These are phyloP conservation scores for Okapia johnstoni DNA, from an alignment of 2,113 vertebrate species.

Conservation along the genomic window DNA sequence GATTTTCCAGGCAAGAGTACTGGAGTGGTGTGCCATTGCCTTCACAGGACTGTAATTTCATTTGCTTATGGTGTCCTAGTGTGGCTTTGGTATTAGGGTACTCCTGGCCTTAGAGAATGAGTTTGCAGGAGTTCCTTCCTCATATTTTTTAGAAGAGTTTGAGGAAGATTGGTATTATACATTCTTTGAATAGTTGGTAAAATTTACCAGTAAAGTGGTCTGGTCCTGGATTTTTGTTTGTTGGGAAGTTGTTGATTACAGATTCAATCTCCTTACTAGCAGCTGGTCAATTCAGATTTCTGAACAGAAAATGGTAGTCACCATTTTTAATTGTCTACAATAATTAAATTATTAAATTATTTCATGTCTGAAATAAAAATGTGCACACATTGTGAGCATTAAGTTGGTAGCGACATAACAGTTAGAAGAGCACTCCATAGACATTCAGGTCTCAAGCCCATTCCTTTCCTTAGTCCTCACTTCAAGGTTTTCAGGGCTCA, in stretches of 20 bases:
- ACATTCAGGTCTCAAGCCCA: neutral
- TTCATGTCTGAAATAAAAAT: slow-evolving; percentile 16
- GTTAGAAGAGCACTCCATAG: neutral
- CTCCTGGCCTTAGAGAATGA: neutral
- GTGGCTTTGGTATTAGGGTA: neutral
- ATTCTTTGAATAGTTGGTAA: neutral
- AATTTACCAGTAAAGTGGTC: neutral
- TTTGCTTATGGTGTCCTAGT: neutral
- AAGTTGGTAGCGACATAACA: neutral
- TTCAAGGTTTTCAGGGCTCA: neutral
- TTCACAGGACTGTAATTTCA: neutral
- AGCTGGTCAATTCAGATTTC: neutral
- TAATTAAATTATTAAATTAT: slow-evolving; percentile 49
- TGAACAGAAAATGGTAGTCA: neutral
- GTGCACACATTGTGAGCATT: neutral
- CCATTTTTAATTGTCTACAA: slow-evolving; percentile 30
- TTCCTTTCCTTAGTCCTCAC: neutral
- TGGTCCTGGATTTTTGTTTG: neutral
- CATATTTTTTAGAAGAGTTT: neutral
- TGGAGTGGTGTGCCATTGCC: too few species aligned
- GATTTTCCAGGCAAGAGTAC: too few species aligned
- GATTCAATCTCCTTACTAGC: neutral
- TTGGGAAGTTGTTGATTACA: neutral
- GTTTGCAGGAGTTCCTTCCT: neutral
- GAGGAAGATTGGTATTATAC: neutral